Evolutionary conservation across 2,113 vertebrate genomes (phyloP).

Genomic region (Rhegmatorhina hoffmannsi): DNA sequence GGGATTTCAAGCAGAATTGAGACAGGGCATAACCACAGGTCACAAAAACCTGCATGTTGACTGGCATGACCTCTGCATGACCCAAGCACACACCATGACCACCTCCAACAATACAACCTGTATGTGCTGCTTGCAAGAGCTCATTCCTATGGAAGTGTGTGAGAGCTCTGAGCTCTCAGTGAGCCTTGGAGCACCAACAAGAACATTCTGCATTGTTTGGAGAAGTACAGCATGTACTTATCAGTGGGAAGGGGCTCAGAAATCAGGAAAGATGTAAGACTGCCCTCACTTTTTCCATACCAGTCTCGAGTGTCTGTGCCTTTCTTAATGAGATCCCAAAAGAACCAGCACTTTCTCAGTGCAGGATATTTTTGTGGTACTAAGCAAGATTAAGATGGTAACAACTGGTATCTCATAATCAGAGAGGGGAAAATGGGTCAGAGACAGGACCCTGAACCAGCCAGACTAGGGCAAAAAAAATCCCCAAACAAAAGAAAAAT

Average conservation of each 20-base stretch:
- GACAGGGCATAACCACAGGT: not conserved
- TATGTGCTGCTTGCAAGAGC: not conserved
- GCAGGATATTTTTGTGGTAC: not conserved
- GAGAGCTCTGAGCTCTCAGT: not conserved
- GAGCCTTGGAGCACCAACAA: not conserved
- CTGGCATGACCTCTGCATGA: not conserved
- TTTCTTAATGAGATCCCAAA: not conserved
- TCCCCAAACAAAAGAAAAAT: accelerated
- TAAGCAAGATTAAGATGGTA: not conserved
- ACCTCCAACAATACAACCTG: not conserved
- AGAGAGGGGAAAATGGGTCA: not conserved
- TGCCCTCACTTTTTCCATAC: not conserved
- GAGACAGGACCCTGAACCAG: not conserved
- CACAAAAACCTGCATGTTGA: not conserved
- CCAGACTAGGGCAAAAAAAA: not conserved
- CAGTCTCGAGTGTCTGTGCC: accelerated
- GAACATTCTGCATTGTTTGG: not conserved
- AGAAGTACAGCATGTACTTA: not conserved
- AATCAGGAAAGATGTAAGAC: not conserved
- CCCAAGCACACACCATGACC: not conserved
- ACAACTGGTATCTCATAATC: not conserved
- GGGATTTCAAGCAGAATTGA: not conserved
- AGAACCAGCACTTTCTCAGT: not conserved
- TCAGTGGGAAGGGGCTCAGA: accelerated
- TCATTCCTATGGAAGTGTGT: not conserved